Conservation (phyloP, 2,888 invertebrate species). For the Oegoconia quadripuncta region DNA sequence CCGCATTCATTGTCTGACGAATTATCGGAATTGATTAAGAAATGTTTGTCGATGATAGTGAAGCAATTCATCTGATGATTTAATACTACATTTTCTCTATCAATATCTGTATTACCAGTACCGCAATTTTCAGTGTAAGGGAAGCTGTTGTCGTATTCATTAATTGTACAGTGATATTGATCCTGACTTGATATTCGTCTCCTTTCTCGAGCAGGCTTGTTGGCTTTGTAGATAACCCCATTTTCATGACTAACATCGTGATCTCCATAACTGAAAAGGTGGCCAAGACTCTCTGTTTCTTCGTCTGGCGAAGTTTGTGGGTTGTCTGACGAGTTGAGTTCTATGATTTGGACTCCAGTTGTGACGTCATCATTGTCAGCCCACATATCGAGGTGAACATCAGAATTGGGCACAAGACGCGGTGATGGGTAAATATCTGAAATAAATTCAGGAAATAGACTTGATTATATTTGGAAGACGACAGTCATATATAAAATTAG, state of each 20-base stretch:
- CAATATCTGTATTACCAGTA: slow-evolving; percentile 12
- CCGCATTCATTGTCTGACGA: slow-evolving; percentile 35
- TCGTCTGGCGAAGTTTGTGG: slow-evolving; percentile 28
- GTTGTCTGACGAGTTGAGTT: slow-evolving; percentile 43
- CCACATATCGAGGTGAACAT: slow-evolving; percentile 38
- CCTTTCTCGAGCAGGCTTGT: slow-evolving; percentile 39
- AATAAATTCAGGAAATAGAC: slow-evolving; percentile 16
- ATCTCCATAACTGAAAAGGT: slow-evolving; percentile 36
- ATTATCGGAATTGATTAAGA: slow-evolving; percentile 33
- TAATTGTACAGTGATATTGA: slow-evolving; percentile 6
- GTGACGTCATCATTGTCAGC: slow-evolving; percentile 29
- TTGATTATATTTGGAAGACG: background rate
- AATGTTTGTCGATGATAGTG: slow-evolving; percentile 43
- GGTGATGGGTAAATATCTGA: slow-evolving; percentile 29
- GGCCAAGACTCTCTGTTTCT: slow-evolving; percentile 21
- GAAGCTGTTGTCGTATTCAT: slow-evolving; percentile 9
- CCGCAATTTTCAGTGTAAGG: slow-evolving; percentile 10
- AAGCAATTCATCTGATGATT: slow-evolving; percentile 44
- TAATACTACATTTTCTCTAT: slow-evolving; percentile 17
- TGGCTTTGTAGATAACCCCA: slow-evolving; percentile 31
- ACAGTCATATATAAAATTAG: background rate
- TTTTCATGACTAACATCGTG: slow-evolving; percentile 22
- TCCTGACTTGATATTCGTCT: slow-evolving; percentile 27
- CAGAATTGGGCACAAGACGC: slow-evolving; percentile 27
- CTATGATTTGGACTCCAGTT: slow-evolving; percentile 48